Base-by-base conservation (phyloP, 2,888 invertebrate species). In the Trachelus troglodyta region DNA sequence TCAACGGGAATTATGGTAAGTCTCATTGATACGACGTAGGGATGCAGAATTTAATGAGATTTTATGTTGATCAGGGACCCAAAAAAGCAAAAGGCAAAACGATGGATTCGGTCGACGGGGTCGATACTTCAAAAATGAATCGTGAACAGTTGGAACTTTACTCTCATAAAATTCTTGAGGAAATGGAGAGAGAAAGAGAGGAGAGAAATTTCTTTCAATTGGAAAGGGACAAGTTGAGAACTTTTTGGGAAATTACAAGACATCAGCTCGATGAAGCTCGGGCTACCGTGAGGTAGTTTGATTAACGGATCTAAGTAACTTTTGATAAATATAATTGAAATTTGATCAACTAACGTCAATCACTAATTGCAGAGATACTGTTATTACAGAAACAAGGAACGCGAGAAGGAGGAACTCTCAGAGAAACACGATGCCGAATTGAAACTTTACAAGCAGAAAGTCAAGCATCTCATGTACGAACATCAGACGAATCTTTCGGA, bases 171-270 rank as follows among this genome's bases (percentile, higher is more conserved):
- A 95, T 98, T 33, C 95, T 97, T 90, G 97, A 97, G 89, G 98
- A 98, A 93, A 93, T 98, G 90, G 98, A 98, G 89, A 94, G 97
- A 79, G 98, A 99, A 92, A 93, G 98, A 86, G 98, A 98, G 91
- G 98, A 99, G 91, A 93, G 99, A 77, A 98, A 98, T 92, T 98
- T 96, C 91, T 98, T 98, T 88, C 98, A 98, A 92, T 92, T 98
- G 86, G 99, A 99, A 92, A 93, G 98, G 84, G 98, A 98, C 91
- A 98, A 98, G 92, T 94, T 98, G 30, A 94, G 97, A 84, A 97
- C 97, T 4, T 98, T 98, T 90, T 99, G 98, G 98, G 98, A 98
- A 92, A 98, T 98, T 77, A 97, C 98, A 0, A 94, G 97, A 83
- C 95, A 96, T 85, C 97, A 98, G 89, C 92, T 98, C 71, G 97